These are phyloP conservation scores for Apogon talboti DNA, from an alignment of 2,797 vertebrate genomes.

Conservation along the genomic window DNA sequence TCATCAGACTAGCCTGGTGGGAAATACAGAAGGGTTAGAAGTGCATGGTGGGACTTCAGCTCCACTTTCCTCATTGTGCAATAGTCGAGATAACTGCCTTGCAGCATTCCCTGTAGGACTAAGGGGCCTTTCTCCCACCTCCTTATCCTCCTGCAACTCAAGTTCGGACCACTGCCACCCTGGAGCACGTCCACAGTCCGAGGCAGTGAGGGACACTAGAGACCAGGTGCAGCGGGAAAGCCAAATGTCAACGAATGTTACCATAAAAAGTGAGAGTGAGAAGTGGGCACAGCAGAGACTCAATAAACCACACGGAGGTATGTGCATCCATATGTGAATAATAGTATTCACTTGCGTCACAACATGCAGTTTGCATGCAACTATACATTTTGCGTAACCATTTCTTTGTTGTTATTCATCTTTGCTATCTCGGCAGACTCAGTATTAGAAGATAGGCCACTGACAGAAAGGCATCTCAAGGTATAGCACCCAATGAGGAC, in stretches of 20 bases:
- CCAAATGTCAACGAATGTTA: conserved; percentile 48
- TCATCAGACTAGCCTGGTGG: conserved; percentile 55
- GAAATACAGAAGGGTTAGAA: conserved; percentile 52
- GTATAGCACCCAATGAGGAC: conserved; percentile 62
- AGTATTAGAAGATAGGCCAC: conserved; percentile 67
- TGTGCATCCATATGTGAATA: conserved; percentile 10
- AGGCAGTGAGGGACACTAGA: conserved; percentile 39
- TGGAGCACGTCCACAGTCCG: conserved; percentile 50
- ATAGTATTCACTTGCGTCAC: conserved; percentile 31
- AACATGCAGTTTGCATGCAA: conserved; percentile 34
- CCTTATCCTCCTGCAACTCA: conserved; percentile 58
- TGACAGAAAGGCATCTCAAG: conserved; percentile 74
- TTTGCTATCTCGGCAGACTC: conserved; percentile 69
- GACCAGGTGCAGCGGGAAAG: conserved; percentile 44
- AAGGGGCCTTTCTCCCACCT: conserved; percentile 54
- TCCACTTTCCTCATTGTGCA: conserved; percentile 60
- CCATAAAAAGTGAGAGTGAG: conserved; percentile 68
- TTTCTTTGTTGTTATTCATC: conserved; percentile 51
- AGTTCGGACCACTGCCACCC: conserved; percentile 51
- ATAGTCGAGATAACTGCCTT: conserved; percentile 57
- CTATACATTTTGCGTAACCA: conserved; percentile 49
- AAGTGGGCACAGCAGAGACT: conserved; percentile 68
- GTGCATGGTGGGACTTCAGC: conserved; percentile 30
- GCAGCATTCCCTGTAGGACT: conserved; percentile 55
- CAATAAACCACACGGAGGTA: conserved; percentile 68